Evolutionary conservation across 2,888 invertebrate species (phyloP).

Genomic region (Drosophila suboccidentalis): DNA sequence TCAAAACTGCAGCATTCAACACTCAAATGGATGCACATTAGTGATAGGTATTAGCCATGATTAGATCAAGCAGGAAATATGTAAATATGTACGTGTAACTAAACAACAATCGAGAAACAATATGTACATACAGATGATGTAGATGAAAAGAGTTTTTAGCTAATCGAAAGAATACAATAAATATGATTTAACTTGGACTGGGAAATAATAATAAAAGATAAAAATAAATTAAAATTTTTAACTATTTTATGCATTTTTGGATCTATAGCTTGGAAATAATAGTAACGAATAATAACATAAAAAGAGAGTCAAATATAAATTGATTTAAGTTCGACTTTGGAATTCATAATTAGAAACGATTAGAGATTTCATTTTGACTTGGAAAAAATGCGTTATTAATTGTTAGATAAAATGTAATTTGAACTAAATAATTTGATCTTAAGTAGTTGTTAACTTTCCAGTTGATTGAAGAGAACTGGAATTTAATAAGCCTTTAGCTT

Average conservation of each 20-base stretch:
- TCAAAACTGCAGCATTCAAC: constrained; percentile 15
- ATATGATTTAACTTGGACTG: background rate
- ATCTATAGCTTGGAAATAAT: too few species aligned
- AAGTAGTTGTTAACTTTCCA: too few species aligned
- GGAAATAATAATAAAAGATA: background rate
- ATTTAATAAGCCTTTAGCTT: too few species aligned
- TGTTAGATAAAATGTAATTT: background rate
- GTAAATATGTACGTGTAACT: constrained; percentile 2
- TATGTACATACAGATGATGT: too few species aligned
- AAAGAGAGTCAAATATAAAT: background rate
- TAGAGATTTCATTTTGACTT: background rate
- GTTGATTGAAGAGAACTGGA: too few species aligned
- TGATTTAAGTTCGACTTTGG: background rate
- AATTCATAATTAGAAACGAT: too few species aligned
- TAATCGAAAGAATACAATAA: constrained; percentile 6
- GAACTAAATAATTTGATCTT: too few species aligned
- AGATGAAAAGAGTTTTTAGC: background rate
- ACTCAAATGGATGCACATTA: constrained; percentile 10
- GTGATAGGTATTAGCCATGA: constrained; percentile 5
- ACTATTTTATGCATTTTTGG: too few species aligned
- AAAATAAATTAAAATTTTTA: background rate
- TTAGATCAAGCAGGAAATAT: constrained; percentile 14
- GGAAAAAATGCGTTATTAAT: background rate
- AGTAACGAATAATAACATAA: too few species aligned
- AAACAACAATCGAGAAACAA: background rate